Base-by-base conservation (phyloP, 2,888 invertebrate species). In the Troilus luridus region DNA sequence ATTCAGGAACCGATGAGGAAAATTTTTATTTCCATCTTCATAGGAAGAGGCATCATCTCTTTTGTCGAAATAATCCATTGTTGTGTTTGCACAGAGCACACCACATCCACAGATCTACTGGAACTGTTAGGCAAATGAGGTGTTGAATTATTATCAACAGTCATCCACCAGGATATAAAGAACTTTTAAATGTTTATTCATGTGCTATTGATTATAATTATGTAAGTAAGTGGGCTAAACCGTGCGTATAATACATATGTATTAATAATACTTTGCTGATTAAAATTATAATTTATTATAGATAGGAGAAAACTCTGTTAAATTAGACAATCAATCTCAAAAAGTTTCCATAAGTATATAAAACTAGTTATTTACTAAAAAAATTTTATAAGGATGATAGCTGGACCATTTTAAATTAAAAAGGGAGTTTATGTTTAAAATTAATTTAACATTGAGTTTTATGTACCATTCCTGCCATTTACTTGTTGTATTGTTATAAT, bases 61-160 rank as follows among this genome's bases (percentile, higher is more conserved):
- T 58, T 81, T 89, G 24, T 92, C 92, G 89, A 92, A 92, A 90
- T 90, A 91, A 24, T 92, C 92, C 92, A 92, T 92, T 24, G 59
- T 27, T 62, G n/a, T 41, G 19, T 9, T 11, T 56, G n/a, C 56
- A n/a, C 7, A 14, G 81, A 3, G 56, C 56, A 56, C 9, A 14
- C 19, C 56, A 21, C 85, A 19, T 14, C n/a, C 85, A 56, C n/a
- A 21, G 54, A 85, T 56, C n/a, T 19, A n/a, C 56, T 11, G 21
- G 12, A 56, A 56, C 85, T 85, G 56, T 21, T 11, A 2, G 54
- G 19, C 17, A n/a, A 58, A n/a, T 56, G n/a, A 56, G 56, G n/a
- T 56, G 5, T 56, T 85, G n/a, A 85, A 85, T 85, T 85, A 85
- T 85, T 85, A 41, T 41, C 41, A 41, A 41, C 41, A 41, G 72